Conservation (phyloP, 2,888 invertebrate genomes). For the Dusona sp. region DNA sequence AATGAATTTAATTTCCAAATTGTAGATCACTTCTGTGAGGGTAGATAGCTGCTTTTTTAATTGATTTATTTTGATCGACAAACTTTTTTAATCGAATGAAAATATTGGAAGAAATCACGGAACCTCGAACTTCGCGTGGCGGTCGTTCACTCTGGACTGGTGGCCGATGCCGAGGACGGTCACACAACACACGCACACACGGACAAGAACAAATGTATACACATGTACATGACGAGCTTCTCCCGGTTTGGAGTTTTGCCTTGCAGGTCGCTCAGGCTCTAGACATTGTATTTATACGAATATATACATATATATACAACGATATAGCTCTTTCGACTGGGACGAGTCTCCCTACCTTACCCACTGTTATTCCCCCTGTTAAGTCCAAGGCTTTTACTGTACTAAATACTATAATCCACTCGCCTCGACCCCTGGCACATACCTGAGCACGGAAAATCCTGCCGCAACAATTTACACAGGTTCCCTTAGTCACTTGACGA, state of each 20-base stretch:
- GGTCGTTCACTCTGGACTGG: constrained; percentile 83
- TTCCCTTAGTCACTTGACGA: background rate
- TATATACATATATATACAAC: background rate
- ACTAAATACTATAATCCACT: constrained; percentile 40
- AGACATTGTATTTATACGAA: background rate
- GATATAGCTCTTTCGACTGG: constrained; percentile 26
- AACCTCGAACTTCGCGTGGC: constrained; percentile 74
- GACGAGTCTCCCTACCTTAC: constrained; percentile 59
- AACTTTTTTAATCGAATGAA: background rate
- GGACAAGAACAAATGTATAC: constrained; percentile 17
- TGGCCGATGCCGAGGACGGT: constrained; percentile 77
- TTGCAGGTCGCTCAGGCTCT: constrained; percentile 46
- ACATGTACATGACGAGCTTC: constrained; percentile 69
- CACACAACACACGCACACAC: constrained; percentile 46
- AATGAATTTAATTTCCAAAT: background rate
- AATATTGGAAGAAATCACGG: constrained; percentile 36
- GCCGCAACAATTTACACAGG: constrained; percentile 5
- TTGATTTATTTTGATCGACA: background rate
- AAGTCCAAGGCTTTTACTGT: constrained; percentile 25
- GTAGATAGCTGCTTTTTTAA: background rate
- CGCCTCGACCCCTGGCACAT: constrained; percentile 2
- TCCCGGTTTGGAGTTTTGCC: constrained; percentile 72
- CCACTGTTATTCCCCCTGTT: constrained; percentile 49
- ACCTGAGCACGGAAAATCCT: constrained; percentile 43
- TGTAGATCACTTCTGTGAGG: background rate